phyloP scores from a whole-genome alignment of 2,888 invertebrate species.

The Oxyteleia sp. region DNA sequence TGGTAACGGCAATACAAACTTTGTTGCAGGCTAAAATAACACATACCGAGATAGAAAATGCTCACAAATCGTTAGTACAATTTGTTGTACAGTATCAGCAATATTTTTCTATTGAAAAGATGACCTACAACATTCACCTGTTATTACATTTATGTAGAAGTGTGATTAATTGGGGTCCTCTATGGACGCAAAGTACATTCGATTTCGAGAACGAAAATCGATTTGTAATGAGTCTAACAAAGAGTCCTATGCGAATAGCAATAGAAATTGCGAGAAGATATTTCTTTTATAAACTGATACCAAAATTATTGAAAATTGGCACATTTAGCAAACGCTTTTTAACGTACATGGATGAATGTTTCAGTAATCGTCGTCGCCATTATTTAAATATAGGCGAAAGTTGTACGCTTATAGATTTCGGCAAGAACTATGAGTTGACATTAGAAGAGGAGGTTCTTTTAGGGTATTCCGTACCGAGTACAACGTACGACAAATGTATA shows the following conservation, averaged over 20 bases:
- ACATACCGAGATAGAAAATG: not conserved
- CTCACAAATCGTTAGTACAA: not conserved
- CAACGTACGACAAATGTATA: too few relatives aligned
- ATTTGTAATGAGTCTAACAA: not conserved
- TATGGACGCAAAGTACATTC: not conserved
- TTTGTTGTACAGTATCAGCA: not conserved
- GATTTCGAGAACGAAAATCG: conserved; percentile 54
- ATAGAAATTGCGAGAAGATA: not conserved
- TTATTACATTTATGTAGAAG: not conserved
- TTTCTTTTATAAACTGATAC: not conserved
- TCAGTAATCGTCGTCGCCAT: too few relatives aligned
- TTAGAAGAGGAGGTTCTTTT: too few relatives aligned
- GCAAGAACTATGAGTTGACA: too few relatives aligned
- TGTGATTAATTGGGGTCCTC: not conserved
- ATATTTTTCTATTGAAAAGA: conserved; percentile 4
- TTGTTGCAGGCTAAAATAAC: not conserved
- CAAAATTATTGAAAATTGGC: not conserved
- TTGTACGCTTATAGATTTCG: too few relatives aligned
- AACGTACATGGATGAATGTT: too few relatives aligned
- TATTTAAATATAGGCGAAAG: too few relatives aligned
- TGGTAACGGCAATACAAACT: not conserved
- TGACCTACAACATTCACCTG: not conserved
- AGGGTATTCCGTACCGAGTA: too few relatives aligned
- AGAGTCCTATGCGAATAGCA: not conserved
- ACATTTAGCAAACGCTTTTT: too few relatives aligned